These are phyloP conservation scores for Dioctria rufipes DNA, from an alignment of 2,888 invertebrate genomes.

Conservation along the genomic window DNA sequence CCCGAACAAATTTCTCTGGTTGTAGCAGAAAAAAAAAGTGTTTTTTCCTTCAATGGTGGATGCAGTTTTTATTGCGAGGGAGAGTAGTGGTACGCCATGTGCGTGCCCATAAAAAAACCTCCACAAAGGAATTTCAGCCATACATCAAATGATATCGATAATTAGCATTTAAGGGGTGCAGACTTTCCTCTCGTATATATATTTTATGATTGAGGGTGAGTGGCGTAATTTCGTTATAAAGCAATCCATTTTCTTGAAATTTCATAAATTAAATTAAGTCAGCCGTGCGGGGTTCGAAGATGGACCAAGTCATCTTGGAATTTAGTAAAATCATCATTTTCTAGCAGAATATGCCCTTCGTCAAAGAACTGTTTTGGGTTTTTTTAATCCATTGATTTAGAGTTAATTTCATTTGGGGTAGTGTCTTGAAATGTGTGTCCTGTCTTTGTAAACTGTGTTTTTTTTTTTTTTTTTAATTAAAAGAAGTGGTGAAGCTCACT, in stretches of 20 bases:
- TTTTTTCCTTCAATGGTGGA: background rate
- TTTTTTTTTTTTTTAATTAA: no score
- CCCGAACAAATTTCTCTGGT: background rate
- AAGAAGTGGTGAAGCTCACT: no score
- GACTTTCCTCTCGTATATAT: background rate
- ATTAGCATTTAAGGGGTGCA: slow-evolving; percentile 49
- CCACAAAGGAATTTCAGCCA: background rate
- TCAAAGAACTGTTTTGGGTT: no score
- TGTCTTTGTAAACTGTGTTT: no score
- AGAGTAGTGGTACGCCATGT: slow-evolving; percentile 6
- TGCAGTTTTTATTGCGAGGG: slow-evolving; percentile 41
- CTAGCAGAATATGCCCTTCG: no score
- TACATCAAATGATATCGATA: slow-evolving; percentile 51
- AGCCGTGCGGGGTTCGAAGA: no score
- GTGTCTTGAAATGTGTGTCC: no score
- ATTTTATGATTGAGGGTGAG: background rate
- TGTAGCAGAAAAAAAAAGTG: slow-evolving; percentile 2
- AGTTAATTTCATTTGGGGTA: no score
- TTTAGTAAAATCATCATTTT: no score
- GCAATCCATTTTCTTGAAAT: background rate
- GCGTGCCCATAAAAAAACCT: slow-evolving; percentile 30
- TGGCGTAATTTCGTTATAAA: slow-evolving; percentile 12
- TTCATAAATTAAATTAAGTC: slow-evolving; percentile 28
- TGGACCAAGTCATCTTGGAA: no score
- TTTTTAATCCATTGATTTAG: no score